phyloP scores from a whole-genome alignment of 1,140 invertebrate species.

The Drosophila asahinai region DNA sequence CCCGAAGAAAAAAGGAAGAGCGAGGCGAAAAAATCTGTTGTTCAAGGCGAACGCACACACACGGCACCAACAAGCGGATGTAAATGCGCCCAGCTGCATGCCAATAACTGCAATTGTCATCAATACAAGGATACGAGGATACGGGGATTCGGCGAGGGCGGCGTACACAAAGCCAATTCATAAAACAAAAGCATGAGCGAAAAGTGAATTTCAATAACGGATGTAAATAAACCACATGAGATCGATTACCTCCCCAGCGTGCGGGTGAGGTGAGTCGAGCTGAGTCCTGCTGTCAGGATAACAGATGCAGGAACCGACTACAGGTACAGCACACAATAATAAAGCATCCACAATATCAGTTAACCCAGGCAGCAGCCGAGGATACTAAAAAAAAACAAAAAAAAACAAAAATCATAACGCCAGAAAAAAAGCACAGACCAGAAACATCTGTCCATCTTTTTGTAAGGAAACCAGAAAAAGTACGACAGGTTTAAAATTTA shows the following conservation, averaged over 20 bases:
- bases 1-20: neutral
- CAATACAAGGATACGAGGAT: constrained; percentile 44
- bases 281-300: constrained; percentile 72
- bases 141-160: neutral
- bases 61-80: constrained; percentile 59
- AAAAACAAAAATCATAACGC: constrained; percentile 52
- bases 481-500: constrained; percentile 61
- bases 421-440: constrained; percentile 38
- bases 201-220: constrained; percentile 80
- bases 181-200: constrained; percentile 70
- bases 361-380: constrained; percentile 51
- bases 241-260: constrained; percentile 77
- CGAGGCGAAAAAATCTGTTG: constrained; percentile 59
- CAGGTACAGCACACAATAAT: constrained; percentile 46
- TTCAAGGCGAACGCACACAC: constrained; percentile 32
- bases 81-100: constrained; percentile 75
- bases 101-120: constrained; percentile 80
- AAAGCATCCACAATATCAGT: constrained; percentile 72
- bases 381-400: constrained; percentile 30
- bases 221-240: constrained; percentile 82
- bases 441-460: constrained; percentile 59
- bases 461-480: constrained; percentile 41
- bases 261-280: constrained; percentile 52
- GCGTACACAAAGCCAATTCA: constrained; percentile 64
- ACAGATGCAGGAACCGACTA: constrained; percentile 65